phyloP scores from a whole-genome alignment of 2,113 vertebrate genomes.

The Turdus rufiventris region DNA sequence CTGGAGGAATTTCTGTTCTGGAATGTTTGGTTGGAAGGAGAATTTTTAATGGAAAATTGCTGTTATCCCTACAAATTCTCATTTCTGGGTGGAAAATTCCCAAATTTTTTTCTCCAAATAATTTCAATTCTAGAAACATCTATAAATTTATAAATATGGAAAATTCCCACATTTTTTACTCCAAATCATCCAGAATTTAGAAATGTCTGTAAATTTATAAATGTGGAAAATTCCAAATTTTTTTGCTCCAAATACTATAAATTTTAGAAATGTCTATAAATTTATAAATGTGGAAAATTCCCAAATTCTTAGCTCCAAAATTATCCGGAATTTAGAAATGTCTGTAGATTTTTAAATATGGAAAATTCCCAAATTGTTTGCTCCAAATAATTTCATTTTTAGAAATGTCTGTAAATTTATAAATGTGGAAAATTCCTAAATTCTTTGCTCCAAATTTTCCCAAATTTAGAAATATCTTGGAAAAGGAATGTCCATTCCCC shows the following conservation, averaged over 20 bases:
- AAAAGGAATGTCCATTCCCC: background rate
- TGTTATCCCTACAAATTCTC: background rate
- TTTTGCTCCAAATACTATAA: fast-evolving
- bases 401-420: background rate
- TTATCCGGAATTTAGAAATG: fast-evolving
- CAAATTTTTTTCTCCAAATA: background rate
- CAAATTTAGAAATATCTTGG: background rate
- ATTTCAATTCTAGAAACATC: background rate
- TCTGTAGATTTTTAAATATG: background rate
- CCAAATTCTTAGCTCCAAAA: background rate
- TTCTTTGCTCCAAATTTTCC: background rate
- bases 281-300: background rate
- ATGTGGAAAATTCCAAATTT: no score
- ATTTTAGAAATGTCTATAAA: background rate
- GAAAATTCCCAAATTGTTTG: background rate
- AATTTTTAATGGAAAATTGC: background rate
- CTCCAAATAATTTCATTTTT: background rate
- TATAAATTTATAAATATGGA: no score
- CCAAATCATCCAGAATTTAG: background rate
- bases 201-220: background rate
- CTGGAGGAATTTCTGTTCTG: background rate
- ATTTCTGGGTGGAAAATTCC: background rate
- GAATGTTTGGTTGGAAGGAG: background rate
- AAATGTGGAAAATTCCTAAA: background rate
- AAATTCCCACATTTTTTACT: background rate